Conservation (phyloP, 30 jellyfish, hydroid and myxozoan genomes). For the Sanderia malayensis region DNA sequence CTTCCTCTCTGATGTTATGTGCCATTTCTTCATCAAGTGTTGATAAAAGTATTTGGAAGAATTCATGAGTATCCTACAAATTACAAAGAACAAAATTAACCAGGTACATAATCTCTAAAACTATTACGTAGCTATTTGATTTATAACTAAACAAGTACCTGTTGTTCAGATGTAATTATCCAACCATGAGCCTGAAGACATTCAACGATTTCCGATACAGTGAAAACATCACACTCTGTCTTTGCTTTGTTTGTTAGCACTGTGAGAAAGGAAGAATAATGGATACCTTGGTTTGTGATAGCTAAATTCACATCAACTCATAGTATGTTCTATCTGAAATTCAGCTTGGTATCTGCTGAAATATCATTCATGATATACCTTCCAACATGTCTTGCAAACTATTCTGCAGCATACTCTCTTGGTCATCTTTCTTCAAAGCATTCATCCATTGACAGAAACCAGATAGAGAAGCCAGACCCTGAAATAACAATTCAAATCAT, state of each 20-base stretch:
- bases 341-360: too few species aligned
- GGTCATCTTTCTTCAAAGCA: conserved; percentile 5
- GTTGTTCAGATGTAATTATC: conserved; percentile 82
- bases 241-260: conserved; percentile 62
- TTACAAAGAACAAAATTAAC: too few species aligned
- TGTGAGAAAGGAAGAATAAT: too few species aligned
- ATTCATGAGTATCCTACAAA: conserved; percentile 86
- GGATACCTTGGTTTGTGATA: too few species aligned
- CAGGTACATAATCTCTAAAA: too few species aligned
- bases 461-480: conserved; percentile 37
- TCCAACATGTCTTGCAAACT: conserved; percentile 27
- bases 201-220: conserved; percentile 69
- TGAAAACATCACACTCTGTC: conserved; percentile 43
- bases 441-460: conserved; percentile 49
- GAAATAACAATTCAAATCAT: background rate
- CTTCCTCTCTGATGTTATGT: too few species aligned
- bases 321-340: too few species aligned
- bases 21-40: conserved; percentile 79
- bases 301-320: too few species aligned
- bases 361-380: conserved; percentile 23
- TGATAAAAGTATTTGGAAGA: conserved; percentile 67
- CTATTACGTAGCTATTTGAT: too few species aligned
- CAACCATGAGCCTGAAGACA: conserved; percentile 79
- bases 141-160: conserved; percentile 19
- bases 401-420: conserved; percentile 15